Conservation (phyloP, 1,140 invertebrate genomes). For the Diorhabda carinulata region DNA sequence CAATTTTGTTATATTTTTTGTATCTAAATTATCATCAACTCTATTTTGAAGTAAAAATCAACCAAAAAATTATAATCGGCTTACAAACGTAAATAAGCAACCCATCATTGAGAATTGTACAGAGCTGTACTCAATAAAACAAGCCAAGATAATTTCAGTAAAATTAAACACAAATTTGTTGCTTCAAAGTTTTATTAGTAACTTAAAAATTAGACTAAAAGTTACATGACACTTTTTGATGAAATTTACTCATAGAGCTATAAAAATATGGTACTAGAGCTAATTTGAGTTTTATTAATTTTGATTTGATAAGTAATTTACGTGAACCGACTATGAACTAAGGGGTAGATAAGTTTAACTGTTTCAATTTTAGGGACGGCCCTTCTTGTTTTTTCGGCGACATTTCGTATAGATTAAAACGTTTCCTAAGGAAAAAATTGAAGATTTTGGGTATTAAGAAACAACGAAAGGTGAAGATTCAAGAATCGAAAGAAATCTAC, state of each 20-base stretch:
- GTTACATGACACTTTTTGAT: neutral
- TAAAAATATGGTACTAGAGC: neutral
- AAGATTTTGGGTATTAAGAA: slow-evolving; percentile 6
- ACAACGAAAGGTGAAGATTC: slow-evolving; percentile 8
- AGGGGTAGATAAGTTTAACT: neutral
- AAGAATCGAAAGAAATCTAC: neutral
- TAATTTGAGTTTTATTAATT: neutral
- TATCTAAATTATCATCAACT: too few species aligned
- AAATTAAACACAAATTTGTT: too few species aligned
- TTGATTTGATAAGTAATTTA: neutral
- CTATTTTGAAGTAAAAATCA: too few species aligned
- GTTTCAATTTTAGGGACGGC: slow-evolving; percentile 11
- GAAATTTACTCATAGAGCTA: neutral
- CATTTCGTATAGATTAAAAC: slow-evolving; percentile 10
- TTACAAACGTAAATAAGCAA: too few species aligned
- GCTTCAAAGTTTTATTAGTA: neutral
- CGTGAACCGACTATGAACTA: neutral
- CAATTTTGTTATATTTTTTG: too few species aligned
- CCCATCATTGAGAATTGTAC: too few species aligned
- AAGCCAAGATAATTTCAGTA: too few species aligned
- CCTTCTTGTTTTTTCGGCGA: slow-evolving; percentile 12
- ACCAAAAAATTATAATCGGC: too few species aligned
- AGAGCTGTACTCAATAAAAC: too few species aligned
- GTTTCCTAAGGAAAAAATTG: slow-evolving; percentile 1
- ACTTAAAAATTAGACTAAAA: neutral